These are phyloP conservation scores for Allolobophora icterica DNA, from an alignment of 2,888 invertebrate genomes.

Conservation along the genomic window DNA sequence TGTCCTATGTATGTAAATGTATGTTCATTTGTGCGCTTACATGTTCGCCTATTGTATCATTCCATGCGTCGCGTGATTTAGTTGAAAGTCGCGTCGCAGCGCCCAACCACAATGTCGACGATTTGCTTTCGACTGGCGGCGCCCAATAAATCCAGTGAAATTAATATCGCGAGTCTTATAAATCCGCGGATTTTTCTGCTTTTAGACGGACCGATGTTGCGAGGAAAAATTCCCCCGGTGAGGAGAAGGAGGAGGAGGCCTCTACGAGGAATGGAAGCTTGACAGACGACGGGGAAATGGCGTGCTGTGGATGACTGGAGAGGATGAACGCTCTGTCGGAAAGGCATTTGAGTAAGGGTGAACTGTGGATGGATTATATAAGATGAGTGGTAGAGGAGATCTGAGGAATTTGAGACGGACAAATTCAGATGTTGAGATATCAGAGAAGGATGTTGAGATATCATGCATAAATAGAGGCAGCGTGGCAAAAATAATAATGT, in stretches of 20 bases:
- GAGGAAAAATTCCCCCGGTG: not conserved
- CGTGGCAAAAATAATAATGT: too few relatives aligned
- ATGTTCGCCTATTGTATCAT: not conserved
- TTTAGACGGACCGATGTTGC: not conserved
- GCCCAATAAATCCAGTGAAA: not conserved
- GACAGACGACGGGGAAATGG: not conserved
- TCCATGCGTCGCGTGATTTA: not conserved
- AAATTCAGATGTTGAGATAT: too few relatives aligned
- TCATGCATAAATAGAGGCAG: too few relatives aligned
- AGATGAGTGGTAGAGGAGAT: not conserved
- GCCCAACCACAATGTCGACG: not conserved
- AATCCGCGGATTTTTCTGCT: slow-evolving; percentile 1
- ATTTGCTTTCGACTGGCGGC: not conserved
- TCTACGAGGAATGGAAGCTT: not conserved
- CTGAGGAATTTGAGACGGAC: not conserved
- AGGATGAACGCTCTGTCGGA: not conserved
- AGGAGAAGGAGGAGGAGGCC: too few relatives aligned
- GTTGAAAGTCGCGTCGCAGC: not conserved
- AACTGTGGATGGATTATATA: not conserved
- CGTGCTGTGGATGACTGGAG: not conserved
- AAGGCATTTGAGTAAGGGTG: not conserved
- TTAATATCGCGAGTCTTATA: slow-evolving; percentile 13
- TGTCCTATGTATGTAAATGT: not conserved
- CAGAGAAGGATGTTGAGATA: too few relatives aligned
- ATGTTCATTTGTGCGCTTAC: not conserved